Evolutionary conservation across 2,888 invertebrate species (phyloP), one percentile per base, ranked within the genome.

Genomic region (Pediacus dermestoides): DNA sequence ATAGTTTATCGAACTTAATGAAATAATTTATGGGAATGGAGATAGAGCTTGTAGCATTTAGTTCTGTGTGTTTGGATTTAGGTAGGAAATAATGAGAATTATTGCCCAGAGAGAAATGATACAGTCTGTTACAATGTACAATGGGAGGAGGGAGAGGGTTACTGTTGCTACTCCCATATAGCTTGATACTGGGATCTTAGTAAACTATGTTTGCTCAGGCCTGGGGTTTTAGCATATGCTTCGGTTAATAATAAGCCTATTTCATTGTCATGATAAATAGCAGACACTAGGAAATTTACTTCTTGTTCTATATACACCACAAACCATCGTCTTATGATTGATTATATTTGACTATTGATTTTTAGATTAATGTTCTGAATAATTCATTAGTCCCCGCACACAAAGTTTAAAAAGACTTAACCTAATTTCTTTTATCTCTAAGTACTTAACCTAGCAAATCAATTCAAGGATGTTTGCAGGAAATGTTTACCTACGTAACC

Each of bases 191-290:
- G 32, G 42, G 51, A 50, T 56, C 55, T 55, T 48, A 51, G 50
- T 45, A 44, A 45, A 49, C 47, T 43, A 33, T 55, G 57, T 58
- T 60, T 58, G 45, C 53, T 55, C 58, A 57, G 59, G 56, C 55
- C 57, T 46, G 34, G 40, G 40, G 52, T 51, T 49, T 57, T 52
- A 52, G 46, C 44, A 47, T 44, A 49, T 46, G 55, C 53, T 55
- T 39, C 28, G 32, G 39, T 50, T 47, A 35, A 42, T 52, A 50
- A 51, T 54, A 48, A 52, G 52, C 50, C 48, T 36, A 41, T 39
- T 46, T 39, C 44, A 52, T 54, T 54, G 52, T 54, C 44, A 50
- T 54, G 54, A 48, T 52, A 49, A 54, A 46, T 49, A 53, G 44
- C 42, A 46, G 48, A 42, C 38, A 43, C 39, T 45, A n/a, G 46